Evolutionary conservation across 1,140 invertebrate species (phyloP).

Genomic region (Drosophila baimaii): DNA sequence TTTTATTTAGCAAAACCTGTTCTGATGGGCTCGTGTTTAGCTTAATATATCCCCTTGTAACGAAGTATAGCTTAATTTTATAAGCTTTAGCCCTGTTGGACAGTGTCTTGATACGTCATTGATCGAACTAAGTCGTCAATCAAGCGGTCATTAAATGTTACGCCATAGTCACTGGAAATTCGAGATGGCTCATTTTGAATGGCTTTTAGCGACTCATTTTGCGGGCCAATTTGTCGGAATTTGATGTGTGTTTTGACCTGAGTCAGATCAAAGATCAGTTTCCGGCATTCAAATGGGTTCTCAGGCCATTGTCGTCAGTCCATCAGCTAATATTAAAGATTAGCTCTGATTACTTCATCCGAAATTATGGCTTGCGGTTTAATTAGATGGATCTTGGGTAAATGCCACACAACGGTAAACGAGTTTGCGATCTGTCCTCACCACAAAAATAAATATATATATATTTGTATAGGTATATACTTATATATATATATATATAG

Average conservation of each 20-base stretch:
- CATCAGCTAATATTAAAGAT: conserved; percentile 44
- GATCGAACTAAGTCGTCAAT: conserved; percentile 31
- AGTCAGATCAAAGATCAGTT: conserved; percentile 54
- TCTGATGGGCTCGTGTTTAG: too few relatives aligned
- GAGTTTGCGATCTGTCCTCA: conserved; percentile 49
- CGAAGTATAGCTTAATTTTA: not conserved
- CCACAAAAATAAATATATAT: conserved; percentile 6
- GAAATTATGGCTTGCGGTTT: conserved; percentile 37
- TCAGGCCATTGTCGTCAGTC: conserved; percentile 19
- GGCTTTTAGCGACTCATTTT: conserved; percentile 39
- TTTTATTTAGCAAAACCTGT: not conserved
- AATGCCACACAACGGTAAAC: conserved; percentile 72
- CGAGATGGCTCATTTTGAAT: conserved; percentile 46
- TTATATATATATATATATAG: conserved; percentile 12
- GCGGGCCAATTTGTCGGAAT: conserved; percentile 40
- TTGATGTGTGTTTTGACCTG: conserved; percentile 42
- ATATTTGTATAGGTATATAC: conserved; percentile 15
- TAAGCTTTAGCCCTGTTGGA: not conserved
- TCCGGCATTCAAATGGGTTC: conserved; percentile 69
- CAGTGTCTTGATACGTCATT: conserved; percentile 26
- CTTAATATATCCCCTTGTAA: not conserved
- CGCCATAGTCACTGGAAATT: conserved; percentile 56
- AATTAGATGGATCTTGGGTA: conserved; percentile 60
- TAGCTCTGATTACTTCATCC: conserved; percentile 75
- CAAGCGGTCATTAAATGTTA: conserved; percentile 21